Evolutionary conservation across 2,888 invertebrate species (phyloP).

Genomic region (Masnerella sp.): DNA sequence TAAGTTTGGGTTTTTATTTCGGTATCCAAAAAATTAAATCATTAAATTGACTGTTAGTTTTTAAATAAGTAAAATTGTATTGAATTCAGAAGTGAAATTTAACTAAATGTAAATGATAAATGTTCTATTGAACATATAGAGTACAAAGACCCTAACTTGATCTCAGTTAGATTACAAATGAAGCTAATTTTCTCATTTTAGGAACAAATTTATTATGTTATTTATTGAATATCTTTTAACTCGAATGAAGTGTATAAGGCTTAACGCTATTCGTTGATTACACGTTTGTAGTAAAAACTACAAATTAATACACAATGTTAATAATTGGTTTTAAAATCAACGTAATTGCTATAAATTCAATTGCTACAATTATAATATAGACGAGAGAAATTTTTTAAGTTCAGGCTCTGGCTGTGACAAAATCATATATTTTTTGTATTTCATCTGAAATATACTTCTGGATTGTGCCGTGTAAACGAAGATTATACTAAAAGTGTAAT

Average conservation of each 20-base stretch:
- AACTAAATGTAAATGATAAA: slow-evolving; percentile 28
- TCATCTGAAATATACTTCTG: slow-evolving; percentile 28
- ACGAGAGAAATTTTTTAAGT: slow-evolving; percentile 27
- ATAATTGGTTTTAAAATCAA: neutral
- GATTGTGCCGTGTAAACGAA: slow-evolving; percentile 20
- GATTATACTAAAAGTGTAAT: slow-evolving; percentile 23
- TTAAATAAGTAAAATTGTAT: too few species aligned
- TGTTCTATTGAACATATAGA: slow-evolving; percentile 47
- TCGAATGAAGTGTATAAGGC: slow-evolving; percentile 7
- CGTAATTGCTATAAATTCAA: too few species aligned
- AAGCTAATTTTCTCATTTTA: slow-evolving; percentile 41
- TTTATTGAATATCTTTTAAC: slow-evolving; percentile 34
- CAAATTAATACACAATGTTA: slow-evolving; percentile 1
- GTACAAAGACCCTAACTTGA: slow-evolving; percentile 55
- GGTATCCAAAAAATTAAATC: too few species aligned
- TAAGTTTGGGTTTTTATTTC: too few species aligned
- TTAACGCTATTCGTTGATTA: slow-evolving; percentile 12
- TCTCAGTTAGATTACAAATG: slow-evolving; percentile 53
- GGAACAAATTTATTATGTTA: slow-evolving; percentile 36
- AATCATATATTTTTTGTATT: slow-evolving; percentile 36
- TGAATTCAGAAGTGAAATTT: slow-evolving; percentile 25
- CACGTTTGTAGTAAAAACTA: slow-evolving; percentile 11
- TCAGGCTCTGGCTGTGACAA: slow-evolving; percentile 48
- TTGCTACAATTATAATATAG: too few species aligned
- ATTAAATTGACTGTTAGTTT: too few species aligned